phyloP scores from a whole-genome alignment of 2,888 invertebrate species.

The Pseudococcus longispinus region DNA sequence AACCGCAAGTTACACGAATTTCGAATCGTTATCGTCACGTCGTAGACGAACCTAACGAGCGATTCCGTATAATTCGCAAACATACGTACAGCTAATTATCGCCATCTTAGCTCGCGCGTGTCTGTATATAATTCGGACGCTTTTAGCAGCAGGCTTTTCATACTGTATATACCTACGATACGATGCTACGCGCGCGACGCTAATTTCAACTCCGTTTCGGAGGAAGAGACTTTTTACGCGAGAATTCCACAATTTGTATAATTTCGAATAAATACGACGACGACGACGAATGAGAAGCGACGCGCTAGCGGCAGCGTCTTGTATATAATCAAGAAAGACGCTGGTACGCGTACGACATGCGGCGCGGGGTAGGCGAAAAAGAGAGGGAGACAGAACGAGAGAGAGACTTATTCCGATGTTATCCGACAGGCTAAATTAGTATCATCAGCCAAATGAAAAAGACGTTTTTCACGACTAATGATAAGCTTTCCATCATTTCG shows the following conservation, averaged over 20 bases:
- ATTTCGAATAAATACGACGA: neutral
- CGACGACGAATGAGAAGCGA: neutral
- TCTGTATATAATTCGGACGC: too few relatives aligned
- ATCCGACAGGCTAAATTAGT: slow-evolving; percentile 22
- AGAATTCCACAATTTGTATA: neutral
- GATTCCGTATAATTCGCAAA: too few relatives aligned
- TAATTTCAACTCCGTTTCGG: neutral
- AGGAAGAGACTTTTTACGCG: neutral
- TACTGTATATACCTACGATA: neutral
- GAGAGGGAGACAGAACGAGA: neutral
- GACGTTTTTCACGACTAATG: slow-evolving; percentile 18
- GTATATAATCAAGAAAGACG: slow-evolving; percentile 17
- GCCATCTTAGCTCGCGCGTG: too few relatives aligned
- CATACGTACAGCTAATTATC: too few relatives aligned
- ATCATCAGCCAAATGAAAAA: slow-evolving; percentile 12
- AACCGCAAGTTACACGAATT: too few relatives aligned
- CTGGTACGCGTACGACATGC: neutral
- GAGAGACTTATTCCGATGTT: neutral
- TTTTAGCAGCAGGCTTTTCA: neutral
- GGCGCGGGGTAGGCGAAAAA: neutral
- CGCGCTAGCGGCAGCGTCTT: neutral
- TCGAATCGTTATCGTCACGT: too few relatives aligned
- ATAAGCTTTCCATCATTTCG: slow-evolving; percentile 18
- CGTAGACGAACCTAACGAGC: too few relatives aligned
- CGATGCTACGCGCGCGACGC: neutral